Evolutionary conservation across 2,888 invertebrate species (phyloP), one percentile per base, ranked within the genome.

Genomic region (Apoda limacodes): DNA sequence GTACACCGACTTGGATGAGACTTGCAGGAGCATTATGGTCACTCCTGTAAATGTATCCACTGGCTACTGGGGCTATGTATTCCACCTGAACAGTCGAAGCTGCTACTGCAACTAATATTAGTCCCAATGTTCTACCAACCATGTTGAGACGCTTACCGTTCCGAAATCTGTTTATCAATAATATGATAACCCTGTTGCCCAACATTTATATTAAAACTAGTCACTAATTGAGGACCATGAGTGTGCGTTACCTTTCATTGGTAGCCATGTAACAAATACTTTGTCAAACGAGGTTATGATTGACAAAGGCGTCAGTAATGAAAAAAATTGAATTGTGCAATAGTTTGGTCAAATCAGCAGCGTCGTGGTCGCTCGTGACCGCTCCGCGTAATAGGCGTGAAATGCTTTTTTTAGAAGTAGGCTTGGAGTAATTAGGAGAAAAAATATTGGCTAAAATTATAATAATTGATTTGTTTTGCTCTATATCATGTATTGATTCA

Each of bases 11-110:
- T 33, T 81, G 69, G 9, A 82, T 65, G 24, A 75, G 65, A 39
- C 66, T 81, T 0, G 69, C 72, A 1, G 83, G 83, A 0, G 76
- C 80, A 14, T 67, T 62, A 37, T 80, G 67, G 44, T 82, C 82
- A 35, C 69, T 80, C 24, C 78, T 62, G 55, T 82, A 82, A 35
- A 82, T 66, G 59, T 85, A 86, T 26, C 83, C 82, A 3, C 81
- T 70, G 1, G 83, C 83, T 0, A 82, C 76, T 1, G 81, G 75
- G 10, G 72, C 72, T 7, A 74, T 67, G 44, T 56, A 59, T 2
- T 54, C 64, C 53, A 85, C 46, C 58, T 76, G 66, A 11, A 70
- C 69, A 45, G 66, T 50, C 10, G 50, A 53, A 5, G 63, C 45
- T 2, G 55, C 52, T 12, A 61, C 57, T 20, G 53, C 55, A 19